A percentile compares a stretch with the other conserved stretches of the same genome.
phyloP scores from a whole-genome alignment of 2,797 vertebrate genomes.

The Potorous gilbertii region DNA sequence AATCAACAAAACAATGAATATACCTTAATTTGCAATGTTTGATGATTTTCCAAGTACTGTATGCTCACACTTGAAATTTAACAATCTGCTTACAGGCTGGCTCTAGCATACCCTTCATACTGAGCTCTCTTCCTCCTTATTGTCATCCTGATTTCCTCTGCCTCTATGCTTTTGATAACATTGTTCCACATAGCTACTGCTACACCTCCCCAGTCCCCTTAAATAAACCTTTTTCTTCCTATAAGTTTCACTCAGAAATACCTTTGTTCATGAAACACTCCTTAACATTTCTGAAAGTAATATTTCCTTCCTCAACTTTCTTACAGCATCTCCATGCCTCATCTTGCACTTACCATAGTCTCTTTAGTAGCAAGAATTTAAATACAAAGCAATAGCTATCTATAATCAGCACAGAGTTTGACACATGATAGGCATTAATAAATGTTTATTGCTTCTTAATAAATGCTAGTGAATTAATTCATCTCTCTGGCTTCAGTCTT shows the following conservation, averaged over 20 bases:
- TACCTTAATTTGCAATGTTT: neutral
- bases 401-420: too few species aligned
- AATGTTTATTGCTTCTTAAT: too few species aligned
- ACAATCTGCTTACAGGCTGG: neutral
- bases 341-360: neutral
- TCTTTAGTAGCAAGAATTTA: neutral
- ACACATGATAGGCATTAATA: too few species aligned
- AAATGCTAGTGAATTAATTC: too few species aligned
- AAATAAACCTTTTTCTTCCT: neutral
- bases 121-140: neutral
- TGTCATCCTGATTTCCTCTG: neutral
- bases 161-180: neutral
- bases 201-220: neutral
- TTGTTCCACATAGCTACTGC: too few species aligned
- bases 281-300: neutral
- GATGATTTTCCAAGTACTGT: neutral
- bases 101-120: neutral
- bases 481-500: too few species aligned
- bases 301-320: neutral
- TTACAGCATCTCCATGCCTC: neutral
- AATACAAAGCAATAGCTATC: too few species aligned
- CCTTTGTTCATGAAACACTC: neutral
- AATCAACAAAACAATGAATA: neutral
- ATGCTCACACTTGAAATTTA: neutral
- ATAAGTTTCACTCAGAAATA: neutral